Percentiles rank a stretch among this genome's conserved stretches.
phyloP scores from a whole-genome alignment of 2,797 vertebrate genomes.

The Acrossocheilus wenchowensis region DNA sequence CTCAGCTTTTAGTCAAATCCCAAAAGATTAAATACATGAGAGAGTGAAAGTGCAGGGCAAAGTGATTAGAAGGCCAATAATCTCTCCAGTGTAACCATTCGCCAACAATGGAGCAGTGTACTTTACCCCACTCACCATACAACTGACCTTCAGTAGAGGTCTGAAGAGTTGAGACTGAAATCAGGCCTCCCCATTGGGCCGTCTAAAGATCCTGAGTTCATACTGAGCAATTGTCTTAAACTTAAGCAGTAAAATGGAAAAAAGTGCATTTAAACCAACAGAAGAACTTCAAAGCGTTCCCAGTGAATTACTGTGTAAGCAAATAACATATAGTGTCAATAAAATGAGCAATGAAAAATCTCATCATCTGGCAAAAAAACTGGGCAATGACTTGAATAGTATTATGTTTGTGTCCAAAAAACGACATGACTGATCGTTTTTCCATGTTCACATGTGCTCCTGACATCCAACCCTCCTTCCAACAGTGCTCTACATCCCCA shows the following conservation, averaged over 20 bases:
- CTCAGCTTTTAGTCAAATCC: conserved; percentile 16
- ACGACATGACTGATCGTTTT: conserved; percentile 17
- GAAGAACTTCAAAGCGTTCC: neutral
- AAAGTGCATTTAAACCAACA: neutral
- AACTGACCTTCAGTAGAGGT: conserved; percentile 21
- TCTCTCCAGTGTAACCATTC: conserved; percentile 2
- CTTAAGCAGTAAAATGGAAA: neutral
- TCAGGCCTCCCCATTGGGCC: neutral
- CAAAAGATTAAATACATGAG: conserved; percentile 14
- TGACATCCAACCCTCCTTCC: conserved; percentile 5
- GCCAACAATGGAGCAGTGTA: conserved; percentile 40
- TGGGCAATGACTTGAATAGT: neutral
- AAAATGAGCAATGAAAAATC: neutral
- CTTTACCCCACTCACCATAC: conserved; percentile 10
- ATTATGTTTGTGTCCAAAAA: conserved; percentile 22
- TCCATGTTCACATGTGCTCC: neutral
- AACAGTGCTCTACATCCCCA: neutral
- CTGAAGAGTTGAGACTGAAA: conserved; percentile 14
- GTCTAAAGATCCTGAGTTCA: neutral
- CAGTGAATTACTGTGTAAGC: neutral
- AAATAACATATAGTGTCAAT: neutral
- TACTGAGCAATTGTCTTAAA: neutral
- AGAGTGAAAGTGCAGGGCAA: conserved; percentile 10
- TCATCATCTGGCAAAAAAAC: neutral
- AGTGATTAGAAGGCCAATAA: neutral